Percentiles rank a stretch among this genome's conserved stretches.
Conservation (phyloP, 2,888 invertebrate genomes). For the Heliconius charithonia region DNA sequence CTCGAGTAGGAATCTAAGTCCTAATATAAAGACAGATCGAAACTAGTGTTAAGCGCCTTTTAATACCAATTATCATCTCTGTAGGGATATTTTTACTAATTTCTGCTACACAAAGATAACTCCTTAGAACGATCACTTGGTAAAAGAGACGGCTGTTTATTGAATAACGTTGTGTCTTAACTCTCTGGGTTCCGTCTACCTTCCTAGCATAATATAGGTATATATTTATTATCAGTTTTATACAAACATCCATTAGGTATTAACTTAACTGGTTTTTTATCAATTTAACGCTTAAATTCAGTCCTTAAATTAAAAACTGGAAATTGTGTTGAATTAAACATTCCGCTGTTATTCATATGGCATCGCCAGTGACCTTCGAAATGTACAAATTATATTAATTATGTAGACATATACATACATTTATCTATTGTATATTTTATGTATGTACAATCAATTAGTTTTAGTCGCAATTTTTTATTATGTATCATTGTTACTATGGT, state of each 20-base stretch:
- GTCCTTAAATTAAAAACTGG: not conserved
- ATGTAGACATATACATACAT: not conserved
- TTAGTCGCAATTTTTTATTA: not conserved
- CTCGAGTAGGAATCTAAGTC: not conserved
- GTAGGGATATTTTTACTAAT: too few relatives aligned
- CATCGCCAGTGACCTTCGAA: not conserved
- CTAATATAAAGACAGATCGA: not conserved
- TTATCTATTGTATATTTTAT: not conserved
- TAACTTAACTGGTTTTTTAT: not conserved
- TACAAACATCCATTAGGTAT: not conserved
- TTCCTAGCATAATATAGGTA: too few relatives aligned
- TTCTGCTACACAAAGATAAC: too few relatives aligned
- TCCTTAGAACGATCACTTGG: too few relatives aligned
- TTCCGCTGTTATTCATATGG: constrained; percentile 10
- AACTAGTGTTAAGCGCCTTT: too few relatives aligned
- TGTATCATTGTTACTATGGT: not conserved
- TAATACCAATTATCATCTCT: too few relatives aligned
- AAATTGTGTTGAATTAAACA: constrained; percentile 2
- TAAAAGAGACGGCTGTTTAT: too few relatives aligned
- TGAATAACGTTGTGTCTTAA: too few relatives aligned
- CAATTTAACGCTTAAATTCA: not conserved
- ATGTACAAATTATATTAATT: not conserved
- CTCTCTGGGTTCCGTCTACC: too few relatives aligned
- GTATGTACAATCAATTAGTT: not conserved
- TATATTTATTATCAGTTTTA: not conserved